These are phyloP conservation scores for Plusia festucae DNA, from an alignment of 2,888 invertebrate genomes.

Conservation along the genomic window DNA sequence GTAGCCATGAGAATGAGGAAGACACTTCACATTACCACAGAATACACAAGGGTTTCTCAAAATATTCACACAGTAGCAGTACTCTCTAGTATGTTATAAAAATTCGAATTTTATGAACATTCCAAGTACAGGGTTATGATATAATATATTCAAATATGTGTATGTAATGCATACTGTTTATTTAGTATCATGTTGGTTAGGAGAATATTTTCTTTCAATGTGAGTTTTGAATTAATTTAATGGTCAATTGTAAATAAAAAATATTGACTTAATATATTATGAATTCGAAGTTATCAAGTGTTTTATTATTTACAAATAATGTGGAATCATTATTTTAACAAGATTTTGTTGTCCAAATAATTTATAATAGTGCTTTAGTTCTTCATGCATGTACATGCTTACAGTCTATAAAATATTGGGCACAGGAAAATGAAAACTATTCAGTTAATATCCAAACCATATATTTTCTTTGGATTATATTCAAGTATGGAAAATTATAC, in stretches of 20 bases:
- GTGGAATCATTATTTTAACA: too few relatives aligned
- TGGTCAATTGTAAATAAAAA: slow-evolving; percentile 30
- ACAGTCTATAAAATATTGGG: too few relatives aligned
- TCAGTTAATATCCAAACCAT: slow-evolving; percentile 66
- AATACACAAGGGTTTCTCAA: slow-evolving; percentile 71
- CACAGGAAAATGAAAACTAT: slow-evolving; percentile 38
- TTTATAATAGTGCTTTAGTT: too few relatives aligned
- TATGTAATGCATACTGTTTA: slow-evolving; percentile 14
- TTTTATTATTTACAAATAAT: too few relatives aligned
- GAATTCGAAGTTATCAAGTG: not conserved
- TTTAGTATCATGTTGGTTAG: slow-evolving; percentile 20
- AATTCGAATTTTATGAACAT: slow-evolving; percentile 8
- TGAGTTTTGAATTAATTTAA: slow-evolving; percentile 13
- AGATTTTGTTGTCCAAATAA: too few relatives aligned
- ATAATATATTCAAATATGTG: slow-evolving; percentile 16
- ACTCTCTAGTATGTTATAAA: slow-evolving; percentile 67
- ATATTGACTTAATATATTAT: slow-evolving; percentile 6
- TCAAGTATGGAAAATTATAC: slow-evolving; percentile 68
- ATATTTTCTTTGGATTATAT: slow-evolving; percentile 73
- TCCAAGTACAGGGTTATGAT: slow-evolving; percentile 44
- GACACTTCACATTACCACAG: slow-evolving; percentile 73
- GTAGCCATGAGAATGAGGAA: slow-evolving; percentile 81
- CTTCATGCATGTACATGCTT: too few relatives aligned
- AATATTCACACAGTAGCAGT: slow-evolving; percentile 79
- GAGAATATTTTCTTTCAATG: slow-evolving; percentile 18